These are phyloP conservation scores for Cephalopachus bancanus DNA, from an alignment of 2,797 vertebrate species.

Conservation along the genomic window DNA sequence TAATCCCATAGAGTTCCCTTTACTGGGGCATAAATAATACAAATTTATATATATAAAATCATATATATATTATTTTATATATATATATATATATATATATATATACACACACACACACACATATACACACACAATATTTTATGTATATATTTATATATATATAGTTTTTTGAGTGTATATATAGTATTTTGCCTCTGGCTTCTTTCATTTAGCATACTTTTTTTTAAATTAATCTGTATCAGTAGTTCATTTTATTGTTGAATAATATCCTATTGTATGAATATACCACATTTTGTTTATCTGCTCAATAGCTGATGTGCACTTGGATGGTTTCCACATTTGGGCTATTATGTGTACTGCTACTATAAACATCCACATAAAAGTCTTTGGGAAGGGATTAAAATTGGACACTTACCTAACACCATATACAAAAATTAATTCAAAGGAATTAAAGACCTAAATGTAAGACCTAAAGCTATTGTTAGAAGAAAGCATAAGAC, in stretches of 20 bases:
- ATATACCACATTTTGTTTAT: background rate
- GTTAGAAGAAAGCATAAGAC: background rate
- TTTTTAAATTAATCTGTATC: background rate
- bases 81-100: background rate
- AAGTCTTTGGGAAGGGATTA: conserved; percentile 17
- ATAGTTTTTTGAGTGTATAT: background rate
- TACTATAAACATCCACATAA: background rate
- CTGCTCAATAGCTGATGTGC: background rate
- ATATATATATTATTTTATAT: background rate
- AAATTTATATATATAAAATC: background rate
- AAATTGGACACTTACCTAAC: background rate
- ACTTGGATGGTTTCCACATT: conserved; percentile 10
- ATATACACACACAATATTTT: too few species aligned
- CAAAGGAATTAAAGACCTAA: background rate
- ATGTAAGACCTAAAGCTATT: background rate
- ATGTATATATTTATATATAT: background rate
- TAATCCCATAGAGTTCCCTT: background rate
- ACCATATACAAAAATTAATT: background rate
- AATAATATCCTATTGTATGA: background rate
- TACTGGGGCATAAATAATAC: background rate
- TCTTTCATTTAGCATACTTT: background rate
- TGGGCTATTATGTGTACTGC: background rate
- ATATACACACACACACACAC: background rate
- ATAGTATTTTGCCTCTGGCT: background rate
- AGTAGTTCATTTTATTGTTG: conserved; percentile 37